These are phyloP conservation scores for Ascidia mentula DNA, from an alignment of 23 tunicate genomes.

Conservation along the genomic window DNA sequence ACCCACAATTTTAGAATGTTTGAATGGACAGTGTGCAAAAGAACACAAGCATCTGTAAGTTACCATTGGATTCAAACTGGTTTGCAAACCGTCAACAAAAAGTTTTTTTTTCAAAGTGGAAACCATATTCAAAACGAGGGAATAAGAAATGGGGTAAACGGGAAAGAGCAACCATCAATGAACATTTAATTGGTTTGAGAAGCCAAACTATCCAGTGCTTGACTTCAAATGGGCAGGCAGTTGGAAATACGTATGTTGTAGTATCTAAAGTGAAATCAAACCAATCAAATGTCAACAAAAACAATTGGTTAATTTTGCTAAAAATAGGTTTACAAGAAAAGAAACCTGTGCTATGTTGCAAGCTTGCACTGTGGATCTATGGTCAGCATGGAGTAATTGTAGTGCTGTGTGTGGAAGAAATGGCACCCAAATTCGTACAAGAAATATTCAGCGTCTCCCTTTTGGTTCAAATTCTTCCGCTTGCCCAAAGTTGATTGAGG, in stretches of 20 bases:
- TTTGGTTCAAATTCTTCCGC: constrained; percentile 24
- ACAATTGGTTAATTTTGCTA: neutral
- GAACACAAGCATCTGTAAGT: constrained; percentile 33
- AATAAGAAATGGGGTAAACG: constrained; percentile 25
- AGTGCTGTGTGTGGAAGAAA: constrained; percentile 31
- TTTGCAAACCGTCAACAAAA: too few species aligned
- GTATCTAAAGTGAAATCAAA: neutral
- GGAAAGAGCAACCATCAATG: constrained; percentile 5
- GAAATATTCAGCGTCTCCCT: constrained; percentile 43
- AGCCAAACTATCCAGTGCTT: constrained; percentile 26
- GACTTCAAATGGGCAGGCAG: constrained; percentile 19
- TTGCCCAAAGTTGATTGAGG: constrained; percentile 50
- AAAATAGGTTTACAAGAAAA: constrained; percentile 5
- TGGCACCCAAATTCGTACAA: constrained; percentile 64
- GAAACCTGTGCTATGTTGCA: constrained; percentile 59
- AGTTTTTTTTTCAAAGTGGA: too few species aligned
- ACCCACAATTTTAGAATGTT: constrained; percentile 32
- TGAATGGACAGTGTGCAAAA: constrained; percentile 39
- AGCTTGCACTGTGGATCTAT: constrained; percentile 38
- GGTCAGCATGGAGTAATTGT: constrained; percentile 71
- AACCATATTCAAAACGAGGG: neutral
- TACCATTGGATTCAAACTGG: too few species aligned
- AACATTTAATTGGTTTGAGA: constrained; percentile 36
- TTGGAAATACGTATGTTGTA: constrained; percentile 47
- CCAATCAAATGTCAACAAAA: neutral